phyloP scores from a whole-genome alignment of 2,888 invertebrate species.

The Ormyrus thymus region DNA sequence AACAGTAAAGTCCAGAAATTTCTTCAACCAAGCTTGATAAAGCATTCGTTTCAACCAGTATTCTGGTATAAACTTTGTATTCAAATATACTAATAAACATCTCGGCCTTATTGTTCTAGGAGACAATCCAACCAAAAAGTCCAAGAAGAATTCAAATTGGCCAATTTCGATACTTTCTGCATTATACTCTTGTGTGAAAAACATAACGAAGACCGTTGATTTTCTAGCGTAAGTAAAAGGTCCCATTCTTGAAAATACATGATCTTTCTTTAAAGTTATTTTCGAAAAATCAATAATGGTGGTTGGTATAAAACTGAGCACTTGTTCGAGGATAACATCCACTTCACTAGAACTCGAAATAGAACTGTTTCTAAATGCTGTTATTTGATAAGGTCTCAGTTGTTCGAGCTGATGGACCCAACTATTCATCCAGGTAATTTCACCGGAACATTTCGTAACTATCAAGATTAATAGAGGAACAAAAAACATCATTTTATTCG shows the following conservation, averaged over 20 bases:
- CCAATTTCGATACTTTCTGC: not conserved
- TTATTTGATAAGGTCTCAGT: conserved; percentile 6
- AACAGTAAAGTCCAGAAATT: conserved; percentile 31
- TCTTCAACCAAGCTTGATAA: conserved; percentile 1
- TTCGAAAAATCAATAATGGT: conserved; percentile 8
- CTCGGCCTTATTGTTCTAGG: conserved; percentile 10
- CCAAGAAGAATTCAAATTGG: conserved; percentile 4
- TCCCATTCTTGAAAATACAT: not conserved
- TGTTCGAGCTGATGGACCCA: not conserved
- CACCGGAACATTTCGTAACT: not conserved
- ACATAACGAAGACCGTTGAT: conserved; percentile 10
- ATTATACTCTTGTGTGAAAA: not conserved
- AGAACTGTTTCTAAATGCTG: conserved; percentile 7
- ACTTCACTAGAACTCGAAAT: not conserved
- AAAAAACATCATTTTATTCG: too few relatives aligned
- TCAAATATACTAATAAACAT: conserved; percentile 14
- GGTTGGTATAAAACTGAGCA: not conserved
- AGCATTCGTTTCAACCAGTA: conserved; percentile 5
- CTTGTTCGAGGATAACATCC: not conserved
- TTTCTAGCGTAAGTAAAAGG: not conserved
- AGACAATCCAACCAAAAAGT: conserved; percentile 2
- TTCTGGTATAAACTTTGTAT: not conserved
- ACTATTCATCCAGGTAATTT: not conserved
- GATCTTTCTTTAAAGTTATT: not conserved
- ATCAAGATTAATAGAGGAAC: too few relatives aligned